These are phyloP conservation scores for Aphaenogaster rudis DNA, from an alignment of 1,140 invertebrate species.

Conservation along the genomic window DNA sequence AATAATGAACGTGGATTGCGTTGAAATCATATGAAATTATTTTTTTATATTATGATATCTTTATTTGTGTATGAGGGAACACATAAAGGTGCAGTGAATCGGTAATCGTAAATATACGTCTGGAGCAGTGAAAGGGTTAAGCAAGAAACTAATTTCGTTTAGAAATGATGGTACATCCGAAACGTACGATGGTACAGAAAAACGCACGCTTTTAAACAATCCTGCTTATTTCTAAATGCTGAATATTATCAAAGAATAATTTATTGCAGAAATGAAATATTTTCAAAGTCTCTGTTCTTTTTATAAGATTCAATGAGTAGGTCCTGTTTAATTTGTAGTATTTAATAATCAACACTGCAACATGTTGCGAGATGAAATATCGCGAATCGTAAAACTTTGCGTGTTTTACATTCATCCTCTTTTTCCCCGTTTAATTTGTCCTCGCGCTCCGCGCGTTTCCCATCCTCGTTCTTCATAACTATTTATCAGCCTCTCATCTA, in stretches of 20 bases:
- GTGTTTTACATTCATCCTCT: slow-evolving; percentile 37
- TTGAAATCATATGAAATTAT: no score
- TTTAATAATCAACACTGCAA: slow-evolving; percentile 16
- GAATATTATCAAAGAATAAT: background rate
- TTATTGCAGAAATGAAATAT: background rate
- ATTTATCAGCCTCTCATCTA: slow-evolving; percentile 51
- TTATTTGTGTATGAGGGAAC: no score
- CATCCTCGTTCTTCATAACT: slow-evolving; percentile 27
- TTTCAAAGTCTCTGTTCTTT: background rate
- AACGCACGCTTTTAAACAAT: background rate
- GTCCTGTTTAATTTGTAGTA: background rate
- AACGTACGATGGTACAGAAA: background rate
- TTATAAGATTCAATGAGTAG: background rate
- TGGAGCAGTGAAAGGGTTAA: background rate
- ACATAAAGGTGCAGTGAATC: no score
- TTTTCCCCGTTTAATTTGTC: background rate
- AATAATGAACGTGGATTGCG: no score
- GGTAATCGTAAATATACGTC: no score
- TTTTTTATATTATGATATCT: no score
- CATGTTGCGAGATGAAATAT: slow-evolving; percentile 24
- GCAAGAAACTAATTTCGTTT: background rate
- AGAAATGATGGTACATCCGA: background rate
- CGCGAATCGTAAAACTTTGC: background rate
- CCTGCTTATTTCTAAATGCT: background rate
- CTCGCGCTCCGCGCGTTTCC: background rate